Evolutionary conservation across 92 coral and sea anemone species (phyloP).

Genomic region (Umimayanthus chanpuru): DNA sequence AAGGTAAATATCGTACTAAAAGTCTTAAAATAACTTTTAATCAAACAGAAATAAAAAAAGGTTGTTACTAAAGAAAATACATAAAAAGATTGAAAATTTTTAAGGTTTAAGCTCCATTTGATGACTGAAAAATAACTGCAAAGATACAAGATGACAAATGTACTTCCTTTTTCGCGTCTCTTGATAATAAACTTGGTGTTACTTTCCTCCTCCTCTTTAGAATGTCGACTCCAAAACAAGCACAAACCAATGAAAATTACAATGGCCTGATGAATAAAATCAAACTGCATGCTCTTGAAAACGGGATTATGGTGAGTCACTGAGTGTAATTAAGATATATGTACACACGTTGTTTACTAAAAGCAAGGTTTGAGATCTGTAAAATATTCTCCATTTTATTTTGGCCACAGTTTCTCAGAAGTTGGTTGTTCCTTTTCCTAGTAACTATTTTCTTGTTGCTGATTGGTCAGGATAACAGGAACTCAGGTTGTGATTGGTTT

Average conservation of each 20-base stretch:
- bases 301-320: conserved; percentile 52
- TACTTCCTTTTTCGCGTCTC: background rate
- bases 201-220: background rate
- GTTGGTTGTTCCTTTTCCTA: too few relatives aligned
- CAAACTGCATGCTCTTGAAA: conserved; percentile 41
- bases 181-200: background rate
- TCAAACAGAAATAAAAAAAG: background rate
- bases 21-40: background rate
- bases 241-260: background rate
- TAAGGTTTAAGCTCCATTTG: background rate
- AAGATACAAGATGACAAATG: too few relatives aligned
- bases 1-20: background rate
- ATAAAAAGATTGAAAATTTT: too few relatives aligned
- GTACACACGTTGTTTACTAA: background rate
- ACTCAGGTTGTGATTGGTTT: too few relatives aligned
- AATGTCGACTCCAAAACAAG: background rate
- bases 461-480: too few relatives aligned
- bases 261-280: conserved; percentile 42
- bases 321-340: background rate
- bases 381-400: too few relatives aligned
- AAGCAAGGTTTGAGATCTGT: background rate
- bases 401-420: too few relatives aligned
- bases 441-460: too few relatives aligned
- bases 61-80: too few relatives aligned
- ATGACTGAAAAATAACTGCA: background rate